Percentiles rank a stretch among this genome's conserved stretches.
Conservation (phyloP, 2,113 vertebrate genomes). For the Pseudolaguvia tuberculata region DNA sequence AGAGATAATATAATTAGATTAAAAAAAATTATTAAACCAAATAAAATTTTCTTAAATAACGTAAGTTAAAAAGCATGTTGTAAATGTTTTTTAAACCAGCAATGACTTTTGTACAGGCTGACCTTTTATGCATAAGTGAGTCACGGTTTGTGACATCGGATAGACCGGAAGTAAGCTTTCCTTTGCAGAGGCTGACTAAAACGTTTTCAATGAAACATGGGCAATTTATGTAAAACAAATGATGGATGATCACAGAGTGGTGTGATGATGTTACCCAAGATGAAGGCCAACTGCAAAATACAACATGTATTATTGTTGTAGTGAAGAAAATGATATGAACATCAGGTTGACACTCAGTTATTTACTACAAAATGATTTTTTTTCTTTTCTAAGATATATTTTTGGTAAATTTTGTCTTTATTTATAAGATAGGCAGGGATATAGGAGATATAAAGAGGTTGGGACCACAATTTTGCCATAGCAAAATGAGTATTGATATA, state of each 20-base stretch:
- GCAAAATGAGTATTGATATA: background rate
- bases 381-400: too few species aligned
- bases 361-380: too few species aligned
- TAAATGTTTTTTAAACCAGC: background rate
- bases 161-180: background rate
- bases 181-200: slow-evolving; percentile 12
- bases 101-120: background rate
- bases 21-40: background rate
- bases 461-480: too few species aligned
- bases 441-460: too few species aligned
- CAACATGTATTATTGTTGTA: background rate
- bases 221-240: background rate
- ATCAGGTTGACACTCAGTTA: background rate
- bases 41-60: background rate
- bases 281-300: background rate
- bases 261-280: background rate
- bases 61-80: background rate
- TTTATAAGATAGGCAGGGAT: too few species aligned
- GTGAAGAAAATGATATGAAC: background rate
- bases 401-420: too few species aligned
- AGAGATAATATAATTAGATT: background rate
- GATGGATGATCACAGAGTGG: background rate
- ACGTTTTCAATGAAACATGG: slow-evolving; percentile 24
- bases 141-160: slow-evolving; percentile 5
- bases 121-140: slow-evolving; percentile 6